Conservation (phyloP, 2,888 invertebrate species). For the Tholera decimalis region DNA sequence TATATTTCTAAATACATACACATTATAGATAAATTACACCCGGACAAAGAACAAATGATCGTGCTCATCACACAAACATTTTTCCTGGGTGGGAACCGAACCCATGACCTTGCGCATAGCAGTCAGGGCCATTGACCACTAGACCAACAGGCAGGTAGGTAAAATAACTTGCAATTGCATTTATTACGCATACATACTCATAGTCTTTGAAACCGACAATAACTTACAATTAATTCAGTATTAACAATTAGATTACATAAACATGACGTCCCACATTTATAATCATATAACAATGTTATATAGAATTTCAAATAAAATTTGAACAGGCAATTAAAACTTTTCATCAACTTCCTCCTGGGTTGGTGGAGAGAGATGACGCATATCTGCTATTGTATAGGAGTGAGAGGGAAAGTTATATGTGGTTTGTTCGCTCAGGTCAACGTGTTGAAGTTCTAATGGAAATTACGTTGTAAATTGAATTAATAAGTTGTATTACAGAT, state of each 20-base stretch:
- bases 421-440: constrained; percentile 54
- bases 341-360: constrained; percentile 49
- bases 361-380: constrained; percentile 29
- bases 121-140: too few relatives aligned
- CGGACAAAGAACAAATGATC: too few relatives aligned
- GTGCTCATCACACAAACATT: too few relatives aligned
- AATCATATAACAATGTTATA: constrained; percentile 52
- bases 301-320: constrained; percentile 63
- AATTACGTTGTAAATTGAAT: constrained; percentile 62
- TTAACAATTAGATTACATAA: constrained; percentile 47
- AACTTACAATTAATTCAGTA: constrained; percentile 11
- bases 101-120: too few relatives aligned
- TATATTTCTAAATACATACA: neutral
- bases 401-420: constrained; percentile 34
- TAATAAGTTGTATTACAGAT: constrained; percentile 59
- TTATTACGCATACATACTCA: constrained; percentile 20
- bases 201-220: constrained; percentile 18
- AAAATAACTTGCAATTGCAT: neutral
- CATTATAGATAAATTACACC: too few relatives aligned
- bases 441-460: constrained; percentile 60
- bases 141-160: too few relatives aligned
- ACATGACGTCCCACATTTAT: constrained; percentile 38
- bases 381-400: constrained; percentile 19
- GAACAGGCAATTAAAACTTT: constrained; percentile 68
- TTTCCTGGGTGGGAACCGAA: too few relatives aligned